Evolutionary conservation across 2,888 invertebrate species (phyloP), one percentile per base, ranked within the genome.

Genomic region (Venusia cambrica): DNA sequence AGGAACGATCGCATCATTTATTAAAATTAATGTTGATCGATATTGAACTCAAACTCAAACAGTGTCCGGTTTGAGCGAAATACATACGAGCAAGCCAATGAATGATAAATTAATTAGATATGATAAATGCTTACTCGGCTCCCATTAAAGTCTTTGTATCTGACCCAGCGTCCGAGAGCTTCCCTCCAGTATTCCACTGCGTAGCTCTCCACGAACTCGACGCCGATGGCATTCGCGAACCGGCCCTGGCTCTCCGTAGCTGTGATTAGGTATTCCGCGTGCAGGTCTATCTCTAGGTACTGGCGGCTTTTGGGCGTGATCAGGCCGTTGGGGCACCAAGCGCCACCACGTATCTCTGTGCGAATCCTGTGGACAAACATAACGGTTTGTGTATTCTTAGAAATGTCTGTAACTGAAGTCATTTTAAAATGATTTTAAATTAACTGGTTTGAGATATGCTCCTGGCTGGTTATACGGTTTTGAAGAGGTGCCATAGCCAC

Each of bases 291-390:
- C 73, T 97, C 95, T 25, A 97, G 85, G 73, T 91, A 97, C 69
- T 97, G 96, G 5, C 93, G 90, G 37, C 93, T 91, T 35, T 91
- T 90, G 31, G 91, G 90, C 51, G 92, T 90, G 53, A 96, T 94
- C 61, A 93, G 91, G 1, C 92, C 92, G 61, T 93, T 92, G 4
- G 97, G 97, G 75, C 97, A 97, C 97, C 97, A 97, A 0, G 97
- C 97, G 0, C 97, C 97, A 1, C 96, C 96, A 45, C 94, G 93
- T 53, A 92, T 91, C 66, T 97, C 97, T 29, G 93, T 93, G 4
- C 95, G 90, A 50, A 97, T 92, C 71, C 97, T 97, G 88, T 2
- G 21, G 46, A 46, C 29, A 36, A 46, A 45, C 39, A 43, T 1
- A 15, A 24, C 7, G 4, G 10, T 28, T 4, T 9, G 5, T 5